These are phyloP conservation scores for Ornithoptera priamus DNA, from an alignment of 2,888 invertebrate species.

Conservation along the genomic window DNA sequence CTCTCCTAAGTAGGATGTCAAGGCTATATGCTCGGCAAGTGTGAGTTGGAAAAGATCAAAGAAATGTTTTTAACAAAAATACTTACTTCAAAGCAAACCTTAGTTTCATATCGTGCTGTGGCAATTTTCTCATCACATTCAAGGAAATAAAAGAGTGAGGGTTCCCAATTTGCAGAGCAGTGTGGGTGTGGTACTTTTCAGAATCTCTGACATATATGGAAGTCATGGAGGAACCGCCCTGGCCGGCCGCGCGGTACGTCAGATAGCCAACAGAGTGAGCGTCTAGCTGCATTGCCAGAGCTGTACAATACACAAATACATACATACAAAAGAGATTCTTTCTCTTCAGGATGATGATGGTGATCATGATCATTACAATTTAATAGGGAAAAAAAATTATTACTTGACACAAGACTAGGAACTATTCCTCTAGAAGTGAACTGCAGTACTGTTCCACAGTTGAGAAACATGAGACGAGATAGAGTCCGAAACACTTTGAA, in stretches of 20 bases:
- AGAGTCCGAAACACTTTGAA: conserved; percentile 89
- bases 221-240: conserved; percentile 85
- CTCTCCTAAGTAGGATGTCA: too few relatives aligned
- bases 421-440: conserved; percentile 88
- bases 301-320: conserved; percentile 58
- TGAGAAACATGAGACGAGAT: conserved; percentile 86
- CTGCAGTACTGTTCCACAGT: conserved; percentile 87
- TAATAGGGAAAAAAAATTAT: conserved; percentile 44
- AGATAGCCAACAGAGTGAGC: conserved; percentile 93
- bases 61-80: conserved; percentile 3
- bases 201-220: conserved; percentile 90
- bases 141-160: conserved; percentile 88
- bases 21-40: too few relatives aligned
- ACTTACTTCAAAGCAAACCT: conserved; percentile 89
- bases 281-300: conserved; percentile 91
- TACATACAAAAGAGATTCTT: too few relatives aligned
- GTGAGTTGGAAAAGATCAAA: background rate
- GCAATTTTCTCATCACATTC: conserved; percentile 89
- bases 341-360: background rate
- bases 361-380: background rate
- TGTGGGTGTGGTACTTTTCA: conserved; percentile 83
- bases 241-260: conserved; percentile 87
- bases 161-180: conserved; percentile 89
- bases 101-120: conserved; percentile 88
- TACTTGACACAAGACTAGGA: conserved; percentile 89